These are phyloP conservation scores for Nebria brevicollis DNA, from an alignment of 2,888 invertebrate species.

Conservation along the genomic window DNA sequence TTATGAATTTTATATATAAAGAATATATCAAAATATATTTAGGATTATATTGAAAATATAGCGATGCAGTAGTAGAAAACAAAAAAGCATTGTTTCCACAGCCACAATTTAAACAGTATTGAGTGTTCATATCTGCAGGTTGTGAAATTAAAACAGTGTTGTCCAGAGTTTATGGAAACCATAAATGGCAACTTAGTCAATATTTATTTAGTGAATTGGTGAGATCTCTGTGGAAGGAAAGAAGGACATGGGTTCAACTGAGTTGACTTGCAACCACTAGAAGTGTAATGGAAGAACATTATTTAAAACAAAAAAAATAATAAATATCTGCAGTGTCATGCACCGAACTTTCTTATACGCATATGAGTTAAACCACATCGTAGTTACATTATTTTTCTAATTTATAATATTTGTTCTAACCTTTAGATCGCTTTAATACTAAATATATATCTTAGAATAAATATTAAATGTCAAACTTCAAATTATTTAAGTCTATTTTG, in stretches of 20 bases:
- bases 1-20: conserved; percentile 24
- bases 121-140: conserved; percentile 58
- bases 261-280: background rate
- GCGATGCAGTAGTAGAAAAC: conserved; percentile 46
- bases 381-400: too few species aligned
- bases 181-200: conserved; percentile 25
- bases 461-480: too few species aligned
- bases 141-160: conserved; percentile 52
- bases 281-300: too few species aligned
- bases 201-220: conserved; percentile 32
- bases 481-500: too few species aligned
- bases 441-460: too few species aligned
- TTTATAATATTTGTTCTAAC: too few species aligned
- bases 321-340: too few species aligned
- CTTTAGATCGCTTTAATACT: too few species aligned
- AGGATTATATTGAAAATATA: conserved; percentile 28
- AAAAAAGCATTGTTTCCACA: conserved; percentile 46
- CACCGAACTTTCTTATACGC: too few species aligned
- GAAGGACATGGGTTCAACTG: conserved; percentile 20
- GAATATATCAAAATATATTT: conserved; percentile 6
- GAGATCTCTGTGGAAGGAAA: conserved; percentile 40
- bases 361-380: too few species aligned
- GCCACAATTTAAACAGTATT: conserved; percentile 55
- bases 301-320: too few species aligned
- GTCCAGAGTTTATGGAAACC: conserved; percentile 30